Evolutionary conservation across 2,113 vertebrate species (phyloP).

Genomic region (Podarcis raffonei): DNA sequence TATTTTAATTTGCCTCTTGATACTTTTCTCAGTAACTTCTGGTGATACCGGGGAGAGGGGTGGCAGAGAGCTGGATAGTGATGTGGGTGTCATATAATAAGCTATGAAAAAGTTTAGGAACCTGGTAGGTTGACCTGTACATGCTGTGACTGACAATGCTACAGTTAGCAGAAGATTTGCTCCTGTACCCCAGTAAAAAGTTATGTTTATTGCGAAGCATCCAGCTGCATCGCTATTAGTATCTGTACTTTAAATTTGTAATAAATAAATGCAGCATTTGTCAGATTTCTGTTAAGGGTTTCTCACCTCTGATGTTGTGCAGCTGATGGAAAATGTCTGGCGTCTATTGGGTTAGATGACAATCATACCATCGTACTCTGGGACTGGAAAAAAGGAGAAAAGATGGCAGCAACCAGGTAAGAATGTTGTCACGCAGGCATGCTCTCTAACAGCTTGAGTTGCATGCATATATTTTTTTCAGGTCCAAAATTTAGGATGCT

Average conservation of each 20-base stretch:
- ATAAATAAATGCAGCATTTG: not conserved
- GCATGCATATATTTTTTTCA: not conserved
- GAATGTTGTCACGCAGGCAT: not conserved
- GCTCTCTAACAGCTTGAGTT: not conserved
- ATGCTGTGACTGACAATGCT: not conserved
- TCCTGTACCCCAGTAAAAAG: not conserved
- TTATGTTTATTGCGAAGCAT: not conserved
- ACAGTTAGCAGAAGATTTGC: not conserved
- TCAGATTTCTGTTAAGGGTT: conserved; percentile 38
- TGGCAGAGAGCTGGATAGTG: not conserved
- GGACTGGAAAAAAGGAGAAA: conserved; percentile 98
- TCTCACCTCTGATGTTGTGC: conserved; percentile 52
- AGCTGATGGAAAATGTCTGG: conserved; percentile 94
- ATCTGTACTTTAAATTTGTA: not conserved
- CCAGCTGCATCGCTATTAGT: not conserved
- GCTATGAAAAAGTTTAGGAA: not conserved
- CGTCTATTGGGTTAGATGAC: conserved; percentile 93
- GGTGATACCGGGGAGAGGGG: not conserved
- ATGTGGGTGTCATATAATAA: not conserved
- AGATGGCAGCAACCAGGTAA: conserved; percentile 92
- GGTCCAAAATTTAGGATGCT: not conserved
- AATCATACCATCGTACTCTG: conserved; percentile 93
- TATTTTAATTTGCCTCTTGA: not conserved
- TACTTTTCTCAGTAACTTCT: not conserved
- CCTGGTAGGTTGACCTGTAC: no score